A percentile compares a stretch with the other conserved stretches of the same genome.
phyloP scores from a whole-genome alignment of 2,797 vertebrate species.

The Babyrousa celebensis region DNA sequence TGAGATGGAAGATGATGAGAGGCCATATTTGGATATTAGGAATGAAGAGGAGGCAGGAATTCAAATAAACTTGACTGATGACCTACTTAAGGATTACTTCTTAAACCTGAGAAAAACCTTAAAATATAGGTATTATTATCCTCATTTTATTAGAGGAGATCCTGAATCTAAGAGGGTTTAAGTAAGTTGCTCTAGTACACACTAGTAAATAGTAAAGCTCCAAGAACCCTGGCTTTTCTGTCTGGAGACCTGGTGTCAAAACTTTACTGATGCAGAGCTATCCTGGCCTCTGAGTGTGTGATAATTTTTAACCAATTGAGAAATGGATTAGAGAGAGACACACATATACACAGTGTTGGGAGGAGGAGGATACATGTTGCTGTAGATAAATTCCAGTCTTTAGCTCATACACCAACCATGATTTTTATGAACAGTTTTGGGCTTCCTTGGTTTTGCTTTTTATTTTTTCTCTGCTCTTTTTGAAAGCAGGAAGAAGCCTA shows the following conservation, averaged over 20 bases:
- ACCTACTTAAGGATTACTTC: background rate
- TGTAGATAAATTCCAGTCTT: background rate
- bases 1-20: background rate
- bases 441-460: background rate
- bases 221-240: background rate
- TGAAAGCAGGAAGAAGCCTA: background rate
- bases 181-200: background rate
- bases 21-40: background rate
- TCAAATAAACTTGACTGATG: slow-evolving; percentile 32
- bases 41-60: background rate
- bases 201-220: background rate
- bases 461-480: background rate
- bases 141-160: slow-evolving; percentile 13
- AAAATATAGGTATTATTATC: background rate
- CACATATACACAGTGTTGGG: background rate
- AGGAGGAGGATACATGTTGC: background rate
- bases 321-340: background rate
- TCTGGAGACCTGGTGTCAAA: background rate
- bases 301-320: background rate
- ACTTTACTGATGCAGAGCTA: background rate
- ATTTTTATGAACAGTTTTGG: background rate
- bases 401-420: background rate
- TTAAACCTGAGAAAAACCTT: background rate
- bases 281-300: background rate
- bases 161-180: background rate